Conservation (phyloP, 2,888 invertebrate species). For the Baronia brevicornis region DNA sequence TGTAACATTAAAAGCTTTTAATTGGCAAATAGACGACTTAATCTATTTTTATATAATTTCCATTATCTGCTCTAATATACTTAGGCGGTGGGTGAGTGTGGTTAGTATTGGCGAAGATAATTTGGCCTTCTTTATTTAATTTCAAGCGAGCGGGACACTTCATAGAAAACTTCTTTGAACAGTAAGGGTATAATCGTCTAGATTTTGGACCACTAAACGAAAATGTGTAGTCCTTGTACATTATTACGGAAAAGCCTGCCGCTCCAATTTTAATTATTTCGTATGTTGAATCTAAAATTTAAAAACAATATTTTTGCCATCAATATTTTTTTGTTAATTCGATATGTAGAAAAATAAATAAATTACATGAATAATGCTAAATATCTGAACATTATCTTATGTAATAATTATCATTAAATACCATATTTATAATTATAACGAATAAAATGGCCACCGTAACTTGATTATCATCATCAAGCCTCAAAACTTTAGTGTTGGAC, state of each 20-base stretch:
- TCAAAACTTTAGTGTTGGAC: too few species aligned
- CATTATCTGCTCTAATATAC: constrained; percentile 7
- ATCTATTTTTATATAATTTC: constrained; percentile 7
- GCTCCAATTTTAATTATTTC: constrained; percentile 5
- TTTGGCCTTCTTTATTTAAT: constrained; percentile 16
- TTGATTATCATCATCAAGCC: too few species aligned
- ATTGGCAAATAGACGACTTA: too few species aligned
- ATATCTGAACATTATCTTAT: too few species aligned
- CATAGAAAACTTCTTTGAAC: constrained; percentile 16
- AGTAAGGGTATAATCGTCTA: constrained; percentile 17
- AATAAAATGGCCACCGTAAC: too few species aligned
- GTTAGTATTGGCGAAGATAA: constrained; percentile 13
- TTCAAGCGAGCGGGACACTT: constrained; percentile 21
- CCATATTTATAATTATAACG: too few species aligned
- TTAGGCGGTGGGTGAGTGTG: constrained; percentile 32
- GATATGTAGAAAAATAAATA: too few species aligned
- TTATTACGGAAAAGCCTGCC: constrained; percentile 12
- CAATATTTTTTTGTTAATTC: too few species aligned
- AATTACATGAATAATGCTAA: too few species aligned
- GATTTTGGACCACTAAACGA: constrained; percentile 22
- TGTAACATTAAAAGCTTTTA: too few species aligned
- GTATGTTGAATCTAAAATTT: constrained; percentile 7
- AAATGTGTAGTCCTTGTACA: constrained; percentile 24
- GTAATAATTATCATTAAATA: too few species aligned
- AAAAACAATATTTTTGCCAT: not conserved